These are phyloP conservation scores for Omphaloscelis lunosa DNA, from an alignment of 2,888 invertebrate genomes.

Conservation along the genomic window DNA sequence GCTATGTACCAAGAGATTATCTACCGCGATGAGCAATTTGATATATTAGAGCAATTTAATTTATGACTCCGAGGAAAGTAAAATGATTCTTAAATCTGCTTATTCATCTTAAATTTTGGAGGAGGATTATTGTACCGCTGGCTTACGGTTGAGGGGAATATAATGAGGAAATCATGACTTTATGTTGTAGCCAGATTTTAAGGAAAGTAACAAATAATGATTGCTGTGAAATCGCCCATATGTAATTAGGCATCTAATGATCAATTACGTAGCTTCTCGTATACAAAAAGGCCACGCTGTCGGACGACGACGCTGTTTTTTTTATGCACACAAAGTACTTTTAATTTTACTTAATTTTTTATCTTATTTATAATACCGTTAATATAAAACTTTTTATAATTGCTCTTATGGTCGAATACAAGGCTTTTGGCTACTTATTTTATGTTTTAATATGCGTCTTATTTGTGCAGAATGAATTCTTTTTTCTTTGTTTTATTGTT, in stretches of 20 bases:
- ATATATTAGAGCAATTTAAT: conserved; percentile 65
- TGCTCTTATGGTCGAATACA: too few relatives aligned
- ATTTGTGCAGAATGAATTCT: too few relatives aligned
- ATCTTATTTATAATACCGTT: too few relatives aligned
- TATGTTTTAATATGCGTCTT: too few relatives aligned
- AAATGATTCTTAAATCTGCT: conserved; percentile 52
- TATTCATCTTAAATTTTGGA: conserved; percentile 50
- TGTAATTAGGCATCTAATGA: neutral
- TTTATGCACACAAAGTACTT: too few relatives aligned
- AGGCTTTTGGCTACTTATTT: too few relatives aligned
- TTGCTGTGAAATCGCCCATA: neutral
- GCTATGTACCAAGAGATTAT: conserved; percentile 59
- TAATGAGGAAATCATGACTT: conserved; percentile 23
- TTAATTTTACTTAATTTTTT: too few relatives aligned
- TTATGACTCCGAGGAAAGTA: conserved; percentile 52
- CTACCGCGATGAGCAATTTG: conserved; percentile 62
- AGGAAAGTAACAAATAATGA: neutral
- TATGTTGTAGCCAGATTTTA: neutral
- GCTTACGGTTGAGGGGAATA: neutral
- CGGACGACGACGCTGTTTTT: too few relatives aligned
- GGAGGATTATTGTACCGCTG: conserved; percentile 28
- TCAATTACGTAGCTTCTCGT: too few relatives aligned
- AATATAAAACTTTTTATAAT: too few relatives aligned
- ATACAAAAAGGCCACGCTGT: too few relatives aligned
- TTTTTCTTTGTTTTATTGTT: too few relatives aligned